A percentile compares a stretch with the other conserved stretches of the same genome.
Conservation (phyloP, 2,797 vertebrate genomes). For the Aratinga solstitialis region DNA sequence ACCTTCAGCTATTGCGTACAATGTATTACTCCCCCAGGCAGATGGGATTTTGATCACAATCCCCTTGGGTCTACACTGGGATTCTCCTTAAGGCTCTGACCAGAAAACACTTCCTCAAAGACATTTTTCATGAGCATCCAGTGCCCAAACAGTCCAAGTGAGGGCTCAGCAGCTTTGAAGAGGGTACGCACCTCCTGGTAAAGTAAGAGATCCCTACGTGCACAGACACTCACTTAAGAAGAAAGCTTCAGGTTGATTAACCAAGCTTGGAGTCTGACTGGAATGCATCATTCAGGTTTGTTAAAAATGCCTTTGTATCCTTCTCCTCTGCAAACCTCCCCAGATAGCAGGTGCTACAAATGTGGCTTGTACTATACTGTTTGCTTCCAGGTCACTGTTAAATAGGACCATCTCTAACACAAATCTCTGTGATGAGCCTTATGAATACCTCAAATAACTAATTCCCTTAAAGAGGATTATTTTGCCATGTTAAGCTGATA, state of each 20-base stretch:
- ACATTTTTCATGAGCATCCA: not conserved
- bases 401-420: not conserved
- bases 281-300: not conserved
- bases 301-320: not conserved
- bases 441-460: not conserved
- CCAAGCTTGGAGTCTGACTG: not conserved
- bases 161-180: not conserved
- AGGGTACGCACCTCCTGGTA: not conserved
- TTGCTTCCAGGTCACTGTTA: not conserved
- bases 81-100: not conserved
- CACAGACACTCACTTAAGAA: not conserved
- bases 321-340: not conserved
- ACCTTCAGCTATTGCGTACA: not conserved
- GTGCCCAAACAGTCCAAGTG: not conserved
- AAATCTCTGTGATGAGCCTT: not conserved
- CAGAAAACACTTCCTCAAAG: not conserved
- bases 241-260: not conserved
- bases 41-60: not conserved
- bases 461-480: not conserved
- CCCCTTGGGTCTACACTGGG: not conserved
- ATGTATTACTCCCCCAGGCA: not conserved
- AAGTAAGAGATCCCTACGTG: not conserved
- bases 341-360: not conserved
- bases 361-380: not conserved
- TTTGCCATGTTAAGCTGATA: not conserved